Evolutionary conservation across 2,113 vertebrate genomes (phyloP).

Genomic region (Galbula dea): DNA sequence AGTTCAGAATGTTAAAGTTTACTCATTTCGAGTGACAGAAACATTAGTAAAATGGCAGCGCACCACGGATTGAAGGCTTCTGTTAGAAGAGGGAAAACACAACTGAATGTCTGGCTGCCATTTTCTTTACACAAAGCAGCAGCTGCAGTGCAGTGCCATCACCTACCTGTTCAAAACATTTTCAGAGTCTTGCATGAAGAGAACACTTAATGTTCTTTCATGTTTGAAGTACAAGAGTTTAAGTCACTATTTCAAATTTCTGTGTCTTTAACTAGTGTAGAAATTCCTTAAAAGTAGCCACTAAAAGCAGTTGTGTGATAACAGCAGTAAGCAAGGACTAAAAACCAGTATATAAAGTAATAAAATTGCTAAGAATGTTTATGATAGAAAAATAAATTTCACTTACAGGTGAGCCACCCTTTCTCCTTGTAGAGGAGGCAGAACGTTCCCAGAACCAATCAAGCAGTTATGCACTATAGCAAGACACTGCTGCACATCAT

Average conservation of each 20-base stretch:
- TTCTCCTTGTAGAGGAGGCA: conserved; percentile 90
- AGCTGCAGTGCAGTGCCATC: not conserved
- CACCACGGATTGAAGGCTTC: not conserved
- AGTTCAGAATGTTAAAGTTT: not conserved
- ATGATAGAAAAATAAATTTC: not conserved
- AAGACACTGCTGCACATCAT: conserved; percentile 94
- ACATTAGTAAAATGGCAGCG: not conserved
- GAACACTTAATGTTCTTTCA: not conserved
- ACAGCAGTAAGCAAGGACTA: not conserved
- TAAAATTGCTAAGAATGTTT: not conserved
- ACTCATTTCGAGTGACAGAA: not conserved
- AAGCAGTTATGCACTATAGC: conserved; percentile 94
- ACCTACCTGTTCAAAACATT: not conserved
- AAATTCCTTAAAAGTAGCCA: not conserved
- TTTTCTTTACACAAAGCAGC: not conserved
- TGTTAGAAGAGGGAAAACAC: not conserved
- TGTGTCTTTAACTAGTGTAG: not conserved
- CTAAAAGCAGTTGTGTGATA: not conserved
- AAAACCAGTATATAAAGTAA: not conserved
- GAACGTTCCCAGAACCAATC: conserved; percentile 89
- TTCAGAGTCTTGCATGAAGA: not conserved
- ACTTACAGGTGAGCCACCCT: conserved; percentile 89
- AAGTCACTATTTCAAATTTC: not conserved
- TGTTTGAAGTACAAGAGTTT: not conserved
- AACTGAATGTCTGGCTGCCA: not conserved